Evolutionary conservation across 2,113 vertebrate genomes (phyloP).

Genomic region (Strigops habroptila): DNA sequence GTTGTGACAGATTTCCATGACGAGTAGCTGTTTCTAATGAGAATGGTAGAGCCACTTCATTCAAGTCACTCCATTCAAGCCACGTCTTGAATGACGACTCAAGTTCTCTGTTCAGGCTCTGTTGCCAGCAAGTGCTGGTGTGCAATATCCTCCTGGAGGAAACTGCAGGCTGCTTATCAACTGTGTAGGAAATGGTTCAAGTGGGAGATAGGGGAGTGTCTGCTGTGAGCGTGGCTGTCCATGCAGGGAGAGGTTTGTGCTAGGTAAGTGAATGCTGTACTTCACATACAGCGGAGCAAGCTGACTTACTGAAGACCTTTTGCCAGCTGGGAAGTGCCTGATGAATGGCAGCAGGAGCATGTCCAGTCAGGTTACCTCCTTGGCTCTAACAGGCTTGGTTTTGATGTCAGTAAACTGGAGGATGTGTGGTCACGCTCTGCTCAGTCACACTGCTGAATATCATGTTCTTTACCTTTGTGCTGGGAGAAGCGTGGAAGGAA

Average conservation of each 20-base stretch:
- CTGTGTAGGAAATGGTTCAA: accelerated
- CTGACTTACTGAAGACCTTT: background rate
- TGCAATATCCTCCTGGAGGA: background rate
- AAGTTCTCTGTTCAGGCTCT: background rate
- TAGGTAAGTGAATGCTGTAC: accelerated
- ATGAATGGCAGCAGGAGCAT: background rate
- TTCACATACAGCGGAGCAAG: background rate
- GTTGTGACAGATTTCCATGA: background rate
- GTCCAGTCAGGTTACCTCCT: background rate
- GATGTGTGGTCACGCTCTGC: background rate
- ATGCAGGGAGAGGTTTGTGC: background rate
- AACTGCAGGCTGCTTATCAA: background rate
- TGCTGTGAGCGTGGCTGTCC: accelerated
- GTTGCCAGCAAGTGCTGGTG: background rate
- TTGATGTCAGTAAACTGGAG: background rate
- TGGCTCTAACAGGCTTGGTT: background rate
- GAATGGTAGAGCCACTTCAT: background rate
- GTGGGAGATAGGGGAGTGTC: background rate
- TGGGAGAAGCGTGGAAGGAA: background rate
- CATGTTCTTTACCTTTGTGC: background rate
- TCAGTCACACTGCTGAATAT: background rate
- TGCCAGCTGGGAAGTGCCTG: background rate
- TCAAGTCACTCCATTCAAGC: background rate
- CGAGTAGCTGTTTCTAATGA: background rate
- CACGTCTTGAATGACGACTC: accelerated